Evolutionary conservation across 2,113 vertebrate species (phyloP), one percentile per base, ranked within the genome.

Genomic region (Taurulus bubalis): DNA sequence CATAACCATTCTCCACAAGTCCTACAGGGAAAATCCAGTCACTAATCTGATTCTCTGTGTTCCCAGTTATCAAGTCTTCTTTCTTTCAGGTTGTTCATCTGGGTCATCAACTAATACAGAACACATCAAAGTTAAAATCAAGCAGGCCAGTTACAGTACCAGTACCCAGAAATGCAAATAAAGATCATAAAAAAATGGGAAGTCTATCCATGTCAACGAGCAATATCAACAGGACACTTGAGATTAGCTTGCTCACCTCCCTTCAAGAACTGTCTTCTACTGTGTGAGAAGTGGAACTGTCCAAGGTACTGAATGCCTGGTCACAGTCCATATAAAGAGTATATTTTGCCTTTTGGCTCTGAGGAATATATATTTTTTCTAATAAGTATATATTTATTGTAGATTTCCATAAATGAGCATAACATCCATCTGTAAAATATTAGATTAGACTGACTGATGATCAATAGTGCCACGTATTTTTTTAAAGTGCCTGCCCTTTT

Each of bases 241-340:
- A 60, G 12, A 62, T 24, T 2, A 15, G 4, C 7, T 64, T 16
- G 38, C 32, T 56, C 5, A 20, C 15, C n/a, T 60, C 28, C 38
- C 26, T 30, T 30, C 24, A 26, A 30, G 18, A 16, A 11, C 32
- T 12, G 11, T 32, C n/a, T 6, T 40, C n/a, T 30, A 18, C 77
- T 65, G 56, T 16, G 38, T 38, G 12, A 49, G n/a, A 18, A 24
- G 22, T 2, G 24, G 36, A 79, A 30, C 78, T 82, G 78, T 82
- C 83, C 79, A 24, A 67, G 76, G 90, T 82, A 9, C 78, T 86
- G 78, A 82, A 79, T 14, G 6, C 59, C 28, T 67, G 28, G 2
- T 36, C 30, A 58, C 16, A 49, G 7, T 32, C n/a, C 34, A 66
- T 6, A 24, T 26, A 30, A 16, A 42, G 30, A 26, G 8, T 10